Conservation (phyloP, 1,140 invertebrate genomes). For the Drosophila auraria region DNA sequence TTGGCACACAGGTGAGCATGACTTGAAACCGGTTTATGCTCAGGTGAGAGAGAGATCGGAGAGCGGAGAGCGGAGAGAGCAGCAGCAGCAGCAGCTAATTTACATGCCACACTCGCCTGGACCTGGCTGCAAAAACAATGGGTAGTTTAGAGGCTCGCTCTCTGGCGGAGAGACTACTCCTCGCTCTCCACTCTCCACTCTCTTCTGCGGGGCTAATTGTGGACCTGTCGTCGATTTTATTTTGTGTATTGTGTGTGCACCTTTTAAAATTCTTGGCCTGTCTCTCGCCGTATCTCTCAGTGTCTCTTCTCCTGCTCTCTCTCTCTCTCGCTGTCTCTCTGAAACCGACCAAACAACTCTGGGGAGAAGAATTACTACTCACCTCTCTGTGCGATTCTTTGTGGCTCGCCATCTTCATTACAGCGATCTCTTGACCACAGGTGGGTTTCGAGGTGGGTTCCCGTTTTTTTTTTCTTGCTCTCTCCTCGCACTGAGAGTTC, state of each 20-base stretch:
- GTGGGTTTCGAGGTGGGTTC: constrained; percentile 33
- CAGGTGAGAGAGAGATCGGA: constrained; percentile 23
- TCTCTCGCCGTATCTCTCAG: constrained; percentile 24
- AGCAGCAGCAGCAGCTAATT: constrained; percentile 64
- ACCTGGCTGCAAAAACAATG: constrained; percentile 52
- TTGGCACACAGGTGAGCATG: constrained; percentile 56
- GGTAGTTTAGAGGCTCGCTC: constrained; percentile 40
- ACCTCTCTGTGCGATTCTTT: constrained; percentile 28
- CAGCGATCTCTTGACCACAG: constrained; percentile 49
- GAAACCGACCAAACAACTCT: constrained; percentile 74
- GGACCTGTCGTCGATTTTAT: constrained; percentile 80
- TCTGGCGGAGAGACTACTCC: constrained; percentile 1
- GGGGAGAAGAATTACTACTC: constrained; percentile 37
- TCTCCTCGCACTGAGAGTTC: constrained; percentile 19
- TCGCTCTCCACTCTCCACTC: constrained; percentile 12
- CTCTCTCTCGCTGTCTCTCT: constrained; percentile 23
- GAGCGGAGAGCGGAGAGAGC: constrained; percentile 44
- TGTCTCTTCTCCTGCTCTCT: constrained; percentile 18
- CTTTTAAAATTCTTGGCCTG: constrained; percentile 78
- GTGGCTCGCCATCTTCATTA: constrained; percentile 54
- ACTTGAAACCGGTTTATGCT: constrained; percentile 46
- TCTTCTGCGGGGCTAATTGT: constrained; percentile 67
- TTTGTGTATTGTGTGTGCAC: constrained; percentile 56
- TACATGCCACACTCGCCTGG: constrained; percentile 69
- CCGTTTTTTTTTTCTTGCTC: neutral